A percentile compares a stretch with the other conserved stretches of the same genome.
Conservation (phyloP, 92 coral and sea anemone species). For the Actinostola sp. region DNA sequence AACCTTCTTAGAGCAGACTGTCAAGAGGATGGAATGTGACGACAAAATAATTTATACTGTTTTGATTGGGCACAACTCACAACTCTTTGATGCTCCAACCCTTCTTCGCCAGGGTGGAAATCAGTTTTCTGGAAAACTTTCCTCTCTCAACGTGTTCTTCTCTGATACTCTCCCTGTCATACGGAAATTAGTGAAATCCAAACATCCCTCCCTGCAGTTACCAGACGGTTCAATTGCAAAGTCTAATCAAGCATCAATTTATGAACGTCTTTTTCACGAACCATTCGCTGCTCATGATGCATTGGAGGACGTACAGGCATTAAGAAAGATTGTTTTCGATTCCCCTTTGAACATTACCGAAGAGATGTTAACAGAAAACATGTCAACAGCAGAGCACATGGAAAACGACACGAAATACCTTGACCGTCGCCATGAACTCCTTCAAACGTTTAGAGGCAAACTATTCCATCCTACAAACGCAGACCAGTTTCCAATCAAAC, state of each 20-base stretch:
- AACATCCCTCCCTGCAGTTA: conserved; percentile 27
- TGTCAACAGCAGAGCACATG: conserved; percentile 32
- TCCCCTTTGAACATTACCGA: conserved; percentile 40
- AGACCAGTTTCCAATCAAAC: conserved; percentile 27
- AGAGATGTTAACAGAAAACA: conserved; percentile 23
- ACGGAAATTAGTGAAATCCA: conserved; percentile 27
- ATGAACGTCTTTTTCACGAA: conserved; percentile 43
- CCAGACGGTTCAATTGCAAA: conserved; percentile 34
- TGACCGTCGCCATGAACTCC: conserved; percentile 55
- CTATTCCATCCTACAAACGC: conserved; percentile 40
- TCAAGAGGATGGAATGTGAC: too few relatives aligned
- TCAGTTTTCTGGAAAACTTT: conserved; percentile 10
- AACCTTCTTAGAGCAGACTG: conserved; percentile 27
- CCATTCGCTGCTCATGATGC: conserved; percentile 64
- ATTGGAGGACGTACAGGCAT: conserved; percentile 57
- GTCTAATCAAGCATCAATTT: conserved; percentile 43
- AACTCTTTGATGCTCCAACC: conserved; percentile 44
- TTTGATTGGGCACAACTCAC: conserved; percentile 48
- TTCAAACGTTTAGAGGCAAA: conserved; percentile 61
- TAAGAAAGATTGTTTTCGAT: conserved; percentile 46
- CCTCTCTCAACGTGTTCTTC: conserved; percentile 27
- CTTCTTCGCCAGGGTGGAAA: conserved; percentile 46
- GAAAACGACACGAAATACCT: conserved; percentile 62
- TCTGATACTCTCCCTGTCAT: conserved; percentile 49
- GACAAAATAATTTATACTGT: too few relatives aligned